phyloP scores from a whole-genome alignment of 2,888 invertebrate species.

The Boloria selene region DNA sequence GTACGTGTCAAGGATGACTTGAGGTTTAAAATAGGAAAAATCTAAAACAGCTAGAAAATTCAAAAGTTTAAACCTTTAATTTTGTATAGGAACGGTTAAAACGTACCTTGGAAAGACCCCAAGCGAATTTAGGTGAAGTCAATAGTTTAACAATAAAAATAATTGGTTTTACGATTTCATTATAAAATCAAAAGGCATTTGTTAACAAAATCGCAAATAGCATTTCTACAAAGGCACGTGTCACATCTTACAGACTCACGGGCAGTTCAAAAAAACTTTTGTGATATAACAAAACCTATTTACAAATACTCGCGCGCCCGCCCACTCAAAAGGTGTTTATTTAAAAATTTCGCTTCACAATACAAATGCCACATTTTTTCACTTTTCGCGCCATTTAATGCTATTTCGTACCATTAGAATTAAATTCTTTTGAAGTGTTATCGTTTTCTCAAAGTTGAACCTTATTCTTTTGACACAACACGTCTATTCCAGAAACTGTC shows the following conservation, averaged over 20 bases:
- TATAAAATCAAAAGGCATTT: conserved; percentile 13
- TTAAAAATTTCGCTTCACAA: conserved; percentile 75
- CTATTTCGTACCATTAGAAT: conserved; percentile 66
- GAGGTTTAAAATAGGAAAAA: too few species aligned
- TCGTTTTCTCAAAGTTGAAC: conserved; percentile 44
- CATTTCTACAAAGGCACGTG: conserved; percentile 41
- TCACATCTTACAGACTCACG: conserved; percentile 44
- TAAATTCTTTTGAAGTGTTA: conserved; percentile 42
- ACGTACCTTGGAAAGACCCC: too few species aligned
- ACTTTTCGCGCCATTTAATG: conserved; percentile 80
- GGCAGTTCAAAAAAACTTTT: conserved; percentile 53
- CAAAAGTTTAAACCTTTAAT: too few species aligned
- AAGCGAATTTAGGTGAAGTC: not conserved
- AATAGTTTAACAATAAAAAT: conserved; percentile 1
- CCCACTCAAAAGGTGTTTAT: conserved; percentile 83
- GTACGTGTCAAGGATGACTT: too few species aligned
- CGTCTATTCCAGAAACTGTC: conserved; percentile 30
- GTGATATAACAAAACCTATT: conserved; percentile 74
- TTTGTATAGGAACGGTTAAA: too few species aligned
- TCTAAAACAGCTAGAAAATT: too few species aligned
- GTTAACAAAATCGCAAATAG: conserved; percentile 8
- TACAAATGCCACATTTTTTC: conserved; percentile 71
- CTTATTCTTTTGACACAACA: conserved; percentile 44
- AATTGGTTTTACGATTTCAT: conserved; percentile 3
- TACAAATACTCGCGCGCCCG: conserved; percentile 78